Evolutionary conservation across 2,888 invertebrate species (phyloP).

Genomic region (Eristalis intricaria): DNA sequence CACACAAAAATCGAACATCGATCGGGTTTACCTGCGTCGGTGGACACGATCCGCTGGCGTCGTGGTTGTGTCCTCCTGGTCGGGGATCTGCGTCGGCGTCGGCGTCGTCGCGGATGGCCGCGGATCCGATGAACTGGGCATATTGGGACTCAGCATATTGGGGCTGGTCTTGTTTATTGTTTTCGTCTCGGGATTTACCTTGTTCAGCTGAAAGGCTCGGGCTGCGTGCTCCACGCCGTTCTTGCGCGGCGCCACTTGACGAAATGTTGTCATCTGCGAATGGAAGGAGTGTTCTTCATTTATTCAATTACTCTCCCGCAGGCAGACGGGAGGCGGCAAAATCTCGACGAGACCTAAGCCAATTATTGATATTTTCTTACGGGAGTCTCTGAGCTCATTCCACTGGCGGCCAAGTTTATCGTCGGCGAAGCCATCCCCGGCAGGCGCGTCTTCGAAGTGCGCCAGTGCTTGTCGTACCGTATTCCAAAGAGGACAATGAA

Average conservation of each 20-base stretch:
- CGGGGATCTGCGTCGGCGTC: constrained; percentile 42
- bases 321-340: background rate
- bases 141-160: constrained; percentile 31
- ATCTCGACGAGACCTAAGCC: constrained; percentile 6
- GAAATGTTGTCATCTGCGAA: constrained; percentile 61
- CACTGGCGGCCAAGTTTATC: constrained; percentile 74
- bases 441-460: constrained; percentile 75
- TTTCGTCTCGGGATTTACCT: constrained; percentile 73
- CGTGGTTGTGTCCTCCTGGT: constrained; percentile 63
- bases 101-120: constrained; percentile 12
- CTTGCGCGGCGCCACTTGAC: constrained; percentile 64
- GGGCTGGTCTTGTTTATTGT: constrained; percentile 48
- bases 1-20: background rate
- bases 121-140: constrained; percentile 41
- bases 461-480: constrained; percentile 86
- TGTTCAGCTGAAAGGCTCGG: constrained; percentile 73
- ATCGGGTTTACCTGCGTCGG: constrained; percentile 62
- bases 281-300: background rate
- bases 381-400: constrained; percentile 74
- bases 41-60: constrained; percentile 48
- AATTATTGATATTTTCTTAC: constrained; percentile 59
- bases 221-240: constrained; percentile 75
- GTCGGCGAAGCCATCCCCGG: constrained; percentile 76
- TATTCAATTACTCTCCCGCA: too few relatives aligned
- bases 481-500: constrained; percentile 86